phyloP scores from a whole-genome alignment of 2,113 vertebrate genomes.

The Macaca mulatta region DNA sequence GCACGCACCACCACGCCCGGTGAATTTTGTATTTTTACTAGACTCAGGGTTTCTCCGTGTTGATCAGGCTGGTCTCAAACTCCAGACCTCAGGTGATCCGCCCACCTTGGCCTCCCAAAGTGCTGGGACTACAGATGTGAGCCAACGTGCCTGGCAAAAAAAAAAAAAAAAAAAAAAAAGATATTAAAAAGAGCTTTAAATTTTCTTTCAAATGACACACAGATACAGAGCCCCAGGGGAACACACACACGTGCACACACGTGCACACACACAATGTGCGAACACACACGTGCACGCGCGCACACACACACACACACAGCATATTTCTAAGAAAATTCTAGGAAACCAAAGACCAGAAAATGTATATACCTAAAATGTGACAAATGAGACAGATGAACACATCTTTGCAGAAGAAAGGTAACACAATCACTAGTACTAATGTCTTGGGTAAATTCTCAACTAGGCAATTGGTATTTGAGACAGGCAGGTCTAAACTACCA shows the following conservation, averaged over 20 bases:
- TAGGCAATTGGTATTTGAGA: not conserved
- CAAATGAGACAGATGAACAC: not conserved
- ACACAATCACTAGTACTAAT: not conserved
- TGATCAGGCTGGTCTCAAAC: too few species aligned
- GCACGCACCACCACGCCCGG: too few species aligned
- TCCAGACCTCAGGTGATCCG: too few species aligned
- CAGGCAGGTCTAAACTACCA: not conserved
- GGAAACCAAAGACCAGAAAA: not conserved
- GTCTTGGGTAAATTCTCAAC: not conserved
- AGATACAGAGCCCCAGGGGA: too few species aligned
- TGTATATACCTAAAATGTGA: not conserved
- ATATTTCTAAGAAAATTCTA: constrained; percentile 15
- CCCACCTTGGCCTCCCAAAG: too few species aligned
- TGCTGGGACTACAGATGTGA: too few species aligned
- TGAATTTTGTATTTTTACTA: too few species aligned
- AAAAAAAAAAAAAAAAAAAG: too few species aligned
- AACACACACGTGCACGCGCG: rapidly evolving
- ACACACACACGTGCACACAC: too few species aligned
- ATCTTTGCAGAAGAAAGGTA: not conserved
- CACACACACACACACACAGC: not conserved
- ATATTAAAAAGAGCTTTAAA: not conserved
- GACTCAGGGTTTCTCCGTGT: too few species aligned
- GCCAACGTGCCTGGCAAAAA: too few species aligned
- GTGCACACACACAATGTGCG: not conserved
- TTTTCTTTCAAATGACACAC: not conserved